A percentile compares a stretch with the other conserved stretches of the same genome.
phyloP scores from a whole-genome alignment of 1,140 invertebrate genomes.

The Drosophila cardini region DNA sequence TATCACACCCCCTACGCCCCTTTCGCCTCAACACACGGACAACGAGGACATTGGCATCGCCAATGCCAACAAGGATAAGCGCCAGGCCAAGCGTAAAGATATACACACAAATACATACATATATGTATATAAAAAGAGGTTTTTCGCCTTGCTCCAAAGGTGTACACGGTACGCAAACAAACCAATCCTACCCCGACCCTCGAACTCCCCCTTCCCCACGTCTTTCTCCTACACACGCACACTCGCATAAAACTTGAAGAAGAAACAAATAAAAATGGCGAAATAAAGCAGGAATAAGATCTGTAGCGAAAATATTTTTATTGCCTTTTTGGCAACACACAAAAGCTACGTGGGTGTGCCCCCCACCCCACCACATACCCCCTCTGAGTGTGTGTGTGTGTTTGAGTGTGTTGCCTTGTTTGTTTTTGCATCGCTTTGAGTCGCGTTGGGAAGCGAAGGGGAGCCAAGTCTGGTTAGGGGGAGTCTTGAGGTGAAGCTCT shows the following conservation, averaged over 20 bases:
- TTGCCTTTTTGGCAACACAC: conserved; percentile 75
- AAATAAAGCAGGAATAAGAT: conserved; percentile 83
- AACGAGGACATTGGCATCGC: conserved; percentile 38
- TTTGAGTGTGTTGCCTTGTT: conserved; percentile 29
- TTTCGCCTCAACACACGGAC: conserved; percentile 5
- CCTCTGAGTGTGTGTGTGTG: neutral
- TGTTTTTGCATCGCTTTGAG: conserved; percentile 48
- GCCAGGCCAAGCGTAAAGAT: conserved; percentile 71
- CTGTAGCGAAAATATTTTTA: conserved; percentile 83
- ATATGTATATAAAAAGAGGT: conserved; percentile 60
- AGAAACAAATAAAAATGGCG: conserved; percentile 81
- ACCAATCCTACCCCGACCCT: conserved; percentile 38
- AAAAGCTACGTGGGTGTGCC: conserved; percentile 49
- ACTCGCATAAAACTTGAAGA: conserved; percentile 52
- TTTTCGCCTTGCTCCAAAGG: conserved; percentile 53
- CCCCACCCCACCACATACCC: neutral
- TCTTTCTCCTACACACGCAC: conserved; percentile 6
- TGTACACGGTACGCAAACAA: conserved; percentile 62
- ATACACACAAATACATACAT: conserved; percentile 26
- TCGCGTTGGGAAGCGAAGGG: neutral
- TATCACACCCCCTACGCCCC: no score
- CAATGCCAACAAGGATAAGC: conserved; percentile 53
- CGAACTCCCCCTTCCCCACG: conserved; percentile 19
- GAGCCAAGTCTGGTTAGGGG: neutral
- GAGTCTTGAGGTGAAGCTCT: neutral